These are phyloP conservation scores for Strigops habroptila DNA, from an alignment of 2,113 vertebrate species.

Conservation along the genomic window DNA sequence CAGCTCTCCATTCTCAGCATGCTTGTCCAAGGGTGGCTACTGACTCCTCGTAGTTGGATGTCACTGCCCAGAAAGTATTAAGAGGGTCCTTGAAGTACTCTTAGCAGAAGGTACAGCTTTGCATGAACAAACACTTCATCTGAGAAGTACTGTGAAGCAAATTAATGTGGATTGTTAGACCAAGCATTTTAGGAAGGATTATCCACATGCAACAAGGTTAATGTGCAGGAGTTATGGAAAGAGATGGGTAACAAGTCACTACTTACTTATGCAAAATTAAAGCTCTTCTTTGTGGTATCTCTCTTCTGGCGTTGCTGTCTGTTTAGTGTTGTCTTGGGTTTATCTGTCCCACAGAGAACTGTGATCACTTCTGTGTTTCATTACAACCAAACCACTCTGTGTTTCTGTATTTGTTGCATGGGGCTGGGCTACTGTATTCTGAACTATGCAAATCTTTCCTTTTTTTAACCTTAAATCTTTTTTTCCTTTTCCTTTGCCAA, in stretches of 20 bases:
- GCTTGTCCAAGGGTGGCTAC: background rate
- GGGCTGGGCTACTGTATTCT: conserved; percentile 41
- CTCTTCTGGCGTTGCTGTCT: background rate
- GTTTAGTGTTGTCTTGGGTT: conserved; percentile 15
- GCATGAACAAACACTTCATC: background rate
- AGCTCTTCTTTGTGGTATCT: background rate
- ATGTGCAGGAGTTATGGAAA: background rate
- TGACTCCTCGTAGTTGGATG: background rate
- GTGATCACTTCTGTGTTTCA: background rate
- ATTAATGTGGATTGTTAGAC: background rate
- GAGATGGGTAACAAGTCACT: background rate
- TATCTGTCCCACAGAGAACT: background rate
- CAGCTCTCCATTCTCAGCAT: background rate
- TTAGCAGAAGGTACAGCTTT: background rate
- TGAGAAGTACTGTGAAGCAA: background rate
- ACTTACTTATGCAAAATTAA: background rate
- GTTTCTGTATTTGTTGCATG: conserved; percentile 37
- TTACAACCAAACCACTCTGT: background rate
- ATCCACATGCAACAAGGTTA: background rate
- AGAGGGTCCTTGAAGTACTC: background rate
- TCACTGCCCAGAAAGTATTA: background rate
- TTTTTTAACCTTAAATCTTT: conserved; percentile 48
- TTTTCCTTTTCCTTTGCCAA: conserved; percentile 46
- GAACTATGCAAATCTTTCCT: background rate
- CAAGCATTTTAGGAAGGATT: background rate